Base-by-base conservation (phyloP, 1,140 invertebrate genomes). In the Chelonus insularis region DNA sequence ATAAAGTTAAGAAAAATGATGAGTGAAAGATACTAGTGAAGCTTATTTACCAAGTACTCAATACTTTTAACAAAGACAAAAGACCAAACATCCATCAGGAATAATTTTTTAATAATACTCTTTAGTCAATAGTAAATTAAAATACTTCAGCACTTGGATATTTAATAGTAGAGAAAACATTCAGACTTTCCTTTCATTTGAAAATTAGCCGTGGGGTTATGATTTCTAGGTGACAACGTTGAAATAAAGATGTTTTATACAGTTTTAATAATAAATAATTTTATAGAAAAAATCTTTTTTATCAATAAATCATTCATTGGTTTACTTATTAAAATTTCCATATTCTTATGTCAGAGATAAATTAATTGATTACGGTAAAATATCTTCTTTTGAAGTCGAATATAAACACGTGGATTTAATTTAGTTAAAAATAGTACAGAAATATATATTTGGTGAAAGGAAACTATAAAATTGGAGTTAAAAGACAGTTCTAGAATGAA, bases 401-500 rank as follows among this genome's bases (percentile, higher is more conserved):
- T n/a, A n/a, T n/a, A n/a, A n/a, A n/a, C n/a, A n/a, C n/a, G n/a
- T n/a, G n/a, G n/a, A n/a, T n/a, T n/a, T n/a, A n/a, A n/a, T n/a
- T n/a, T n/a, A n/a, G n/a, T n/a, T n/a, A n/a, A n/a, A n/a, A n/a
- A n/a, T n/a, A n/a, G n/a, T n/a, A n/a, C n/a, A n/a, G 25, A 14
- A 39, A 23, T 23, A 37, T 23, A 41, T 37, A 55, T 57, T 41
- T 34, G 51, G 70, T 73, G 71, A 73, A 73, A 73, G 68, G 70
- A 58, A 70, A 65, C 57, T 37, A 29, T 48, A 59, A 45, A 62
- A 66, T 55, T 57, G 37, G 43, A 65, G 62, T 55, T 21, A 29
- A 23, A 57, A 21, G 32, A 20, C 20, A 36, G 12, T 14, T 11
- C 12, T 11, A 39, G 12, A 11, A 14, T 39, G 21, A 23, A 62